Percentiles rank a stretch among this genome's conserved stretches.
Conservation (phyloP, 1,140 invertebrate species). For the Radopholus similis region DNA sequence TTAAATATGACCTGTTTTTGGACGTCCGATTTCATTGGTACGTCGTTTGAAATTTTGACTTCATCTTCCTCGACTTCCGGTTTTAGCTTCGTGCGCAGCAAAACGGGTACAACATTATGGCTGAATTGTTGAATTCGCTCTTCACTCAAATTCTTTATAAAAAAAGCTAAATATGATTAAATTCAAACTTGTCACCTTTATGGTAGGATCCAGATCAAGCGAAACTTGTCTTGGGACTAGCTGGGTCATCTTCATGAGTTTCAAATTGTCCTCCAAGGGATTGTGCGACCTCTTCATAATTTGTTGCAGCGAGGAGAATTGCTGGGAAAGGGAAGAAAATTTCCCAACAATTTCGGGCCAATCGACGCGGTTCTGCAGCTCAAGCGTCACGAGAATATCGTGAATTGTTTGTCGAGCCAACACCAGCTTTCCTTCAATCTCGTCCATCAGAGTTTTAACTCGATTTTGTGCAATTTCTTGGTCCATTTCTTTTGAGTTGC, state of each 20-base stretch:
- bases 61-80: conserved; percentile 34
- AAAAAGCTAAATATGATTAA: background rate
- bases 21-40: conserved; percentile 5
- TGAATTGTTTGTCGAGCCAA: conserved; percentile 22
- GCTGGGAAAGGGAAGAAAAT: conserved; percentile 20
- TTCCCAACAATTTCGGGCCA: conserved; percentile 26
- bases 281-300: conserved; percentile 11
- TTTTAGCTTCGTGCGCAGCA: conserved; percentile 23
- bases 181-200: conserved; percentile 11
- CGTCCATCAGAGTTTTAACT: background rate
- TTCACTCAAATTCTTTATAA: conserved; percentile 27
- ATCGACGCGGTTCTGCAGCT: conserved; percentile 24
- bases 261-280: conserved; percentile 18
- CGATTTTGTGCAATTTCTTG: conserved; percentile 5
- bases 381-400: conserved; percentile 16
- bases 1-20: conserved; percentile 23
- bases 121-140: conserved; percentile 17
- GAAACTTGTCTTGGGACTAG: conserved; percentile 28
- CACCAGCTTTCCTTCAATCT: conserved; percentile 15
- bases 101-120: conserved; percentile 27
- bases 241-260: conserved; percentile 26
- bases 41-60: conserved; percentile 12
- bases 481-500: conserved; percentile 14
- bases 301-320: conserved; percentile 17
- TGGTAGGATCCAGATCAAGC: conserved; percentile 8